Percentiles rank a stretch among this genome's conserved stretches.
Evolutionary conservation across 1,140 invertebrate species (phyloP).

Genomic region (Drosophila micromelanica): DNA sequence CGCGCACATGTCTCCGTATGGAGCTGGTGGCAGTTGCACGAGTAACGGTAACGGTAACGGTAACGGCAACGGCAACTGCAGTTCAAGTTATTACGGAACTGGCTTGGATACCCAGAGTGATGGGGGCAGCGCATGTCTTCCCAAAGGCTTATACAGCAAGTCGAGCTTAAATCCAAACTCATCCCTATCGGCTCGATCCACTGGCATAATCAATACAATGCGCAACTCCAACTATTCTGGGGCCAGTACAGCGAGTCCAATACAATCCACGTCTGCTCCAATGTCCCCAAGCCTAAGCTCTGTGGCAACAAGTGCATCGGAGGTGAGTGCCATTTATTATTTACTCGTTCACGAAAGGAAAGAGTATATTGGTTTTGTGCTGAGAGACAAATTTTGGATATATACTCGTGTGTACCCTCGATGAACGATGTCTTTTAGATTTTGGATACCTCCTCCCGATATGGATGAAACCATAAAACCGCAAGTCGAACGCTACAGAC

Average conservation of each 20-base stretch:
- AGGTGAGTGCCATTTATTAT: constrained; percentile 85
- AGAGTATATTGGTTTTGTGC: too few species aligned
- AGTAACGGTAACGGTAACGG: constrained; percentile 25
- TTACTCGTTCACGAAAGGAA: too few species aligned
- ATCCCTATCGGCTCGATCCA: constrained; percentile 13
- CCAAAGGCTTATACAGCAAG: constrained; percentile 36
- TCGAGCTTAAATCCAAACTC: constrained; percentile 34
- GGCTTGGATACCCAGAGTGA: constrained; percentile 34
- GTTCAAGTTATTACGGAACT: constrained; percentile 23
- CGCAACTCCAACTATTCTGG: constrained; percentile 43
- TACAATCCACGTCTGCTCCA: constrained; percentile 74
- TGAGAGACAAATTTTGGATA: too few species aligned
- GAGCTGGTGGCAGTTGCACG: constrained; percentile 6
- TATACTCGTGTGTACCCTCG: too few species aligned
- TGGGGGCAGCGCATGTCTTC: neutral
- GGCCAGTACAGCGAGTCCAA: constrained; percentile 60
- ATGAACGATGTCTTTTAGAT: too few species aligned
- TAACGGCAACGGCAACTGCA: constrained; percentile 26
- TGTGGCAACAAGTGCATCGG: constrained; percentile 90
- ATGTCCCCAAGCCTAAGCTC: constrained; percentile 90
- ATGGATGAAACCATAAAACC: too few species aligned
- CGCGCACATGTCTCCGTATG: constrained; percentile 41
- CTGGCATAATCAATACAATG: constrained; percentile 43
- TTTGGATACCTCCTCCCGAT: too few species aligned
- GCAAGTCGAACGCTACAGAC: too few species aligned